Percentiles rank a stretch among this genome's conserved stretches.
phyloP scores from a whole-genome alignment of 2,113 vertebrate genomes.

The Eolophus roseicapilla region DNA sequence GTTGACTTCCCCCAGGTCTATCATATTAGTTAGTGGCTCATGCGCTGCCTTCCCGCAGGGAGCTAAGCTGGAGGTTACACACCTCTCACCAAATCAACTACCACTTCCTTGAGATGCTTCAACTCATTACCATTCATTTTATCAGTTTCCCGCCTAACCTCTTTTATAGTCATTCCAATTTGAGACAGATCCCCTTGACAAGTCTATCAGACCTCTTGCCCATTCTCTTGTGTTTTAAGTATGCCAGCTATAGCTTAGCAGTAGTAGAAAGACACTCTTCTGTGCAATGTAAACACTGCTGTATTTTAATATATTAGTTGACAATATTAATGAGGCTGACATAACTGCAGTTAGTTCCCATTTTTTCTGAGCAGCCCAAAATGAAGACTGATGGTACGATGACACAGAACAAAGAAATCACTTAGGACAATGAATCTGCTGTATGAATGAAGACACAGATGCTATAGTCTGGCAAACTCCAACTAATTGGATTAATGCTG shows the following conservation, averaged over 20 bases:
- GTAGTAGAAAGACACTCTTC: not conserved
- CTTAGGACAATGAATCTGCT: not conserved
- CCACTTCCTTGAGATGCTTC: not conserved
- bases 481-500: not conserved
- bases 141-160: not conserved
- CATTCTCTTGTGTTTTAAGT: not conserved
- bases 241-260: not conserved
- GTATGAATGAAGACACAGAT: not conserved
- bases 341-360: not conserved
- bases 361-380: not conserved
- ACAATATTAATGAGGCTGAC: not conserved
- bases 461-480: not conserved
- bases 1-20: not conserved
- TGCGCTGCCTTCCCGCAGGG: not conserved
- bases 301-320: not conserved
- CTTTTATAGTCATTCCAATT: not conserved
- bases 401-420: not conserved
- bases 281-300: not conserved
- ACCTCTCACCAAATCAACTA: not conserved
- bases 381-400: not conserved
- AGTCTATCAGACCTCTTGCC: not conserved
- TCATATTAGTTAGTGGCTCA: not conserved
- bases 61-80: not conserved
- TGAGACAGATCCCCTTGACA: not conserved
- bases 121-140: not conserved